Base-by-base conservation (phyloP, 2,113 vertebrate genomes). In the Podarcis raffonei region DNA sequence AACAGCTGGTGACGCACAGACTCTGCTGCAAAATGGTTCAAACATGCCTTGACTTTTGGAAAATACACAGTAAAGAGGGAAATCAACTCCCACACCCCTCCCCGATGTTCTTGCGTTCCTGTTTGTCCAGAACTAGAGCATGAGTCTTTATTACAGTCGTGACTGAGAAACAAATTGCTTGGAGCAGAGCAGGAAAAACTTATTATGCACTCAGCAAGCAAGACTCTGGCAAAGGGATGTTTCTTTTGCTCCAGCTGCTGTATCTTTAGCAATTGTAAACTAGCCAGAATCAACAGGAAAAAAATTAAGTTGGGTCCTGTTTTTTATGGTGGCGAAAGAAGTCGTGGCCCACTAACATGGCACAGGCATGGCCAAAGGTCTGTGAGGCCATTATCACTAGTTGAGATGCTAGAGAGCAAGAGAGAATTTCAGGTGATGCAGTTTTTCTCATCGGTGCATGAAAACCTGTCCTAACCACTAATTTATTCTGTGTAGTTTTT, bases 111-210 rank as follows among this genome's bases (percentile, higher is more conserved):
- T 35, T 8, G 62, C 75, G 6, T 84, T 57, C 1, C 0, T 35
- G 53, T 59, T 75, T 77, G 83, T 65, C 32, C 83, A 86, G 87
- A 87, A 88, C 20, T 32, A 91, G 81, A 13, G 83, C n/a, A 86
- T 79, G 7, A 62, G 62, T 69, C 0, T 0, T 81, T 81, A 82
- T 39, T 90, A 85, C 22, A 1, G 0, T n/a, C 59, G 4, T 32
- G 35, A 72, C 35, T 76, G 62, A 83, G 53, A 82, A 89, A 75
- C 81, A 72, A 84, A 87, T 86, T 2, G 13, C 78, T 59, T 80
- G 83, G 65, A 57, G 86, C 6, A 1, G 1, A 68, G 11, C 57
- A 72, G 72, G 65, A 89, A 2, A 30, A 78, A 77, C 5, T 0
- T 2, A 2, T 81, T 81, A 81, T 81, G 16, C 76, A 86, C 8